Conservation (phyloP, 2,888 invertebrate species). For the Mimumesa dahlbomi region DNA sequence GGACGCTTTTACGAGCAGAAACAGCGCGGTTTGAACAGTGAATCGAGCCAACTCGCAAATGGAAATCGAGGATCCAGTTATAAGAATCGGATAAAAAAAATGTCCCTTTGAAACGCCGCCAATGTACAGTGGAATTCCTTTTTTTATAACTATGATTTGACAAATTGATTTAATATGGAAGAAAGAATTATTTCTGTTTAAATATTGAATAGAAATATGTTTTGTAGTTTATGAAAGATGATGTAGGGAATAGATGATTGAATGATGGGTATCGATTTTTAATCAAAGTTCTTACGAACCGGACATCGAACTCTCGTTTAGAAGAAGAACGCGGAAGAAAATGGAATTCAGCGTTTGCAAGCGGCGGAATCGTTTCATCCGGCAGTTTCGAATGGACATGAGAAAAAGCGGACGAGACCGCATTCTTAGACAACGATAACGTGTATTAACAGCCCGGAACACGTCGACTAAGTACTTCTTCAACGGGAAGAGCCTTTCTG, state of each 20-base stretch:
- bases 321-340: conserved; percentile 33
- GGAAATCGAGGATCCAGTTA: not conserved
- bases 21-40: too few species aligned
- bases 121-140: not conserved
- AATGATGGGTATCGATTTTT: too few species aligned
- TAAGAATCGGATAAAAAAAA: not conserved
- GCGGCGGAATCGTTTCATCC: conserved; percentile 11
- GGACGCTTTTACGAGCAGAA: too few species aligned
- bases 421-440: conserved; percentile 33
- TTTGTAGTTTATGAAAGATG: too few species aligned
- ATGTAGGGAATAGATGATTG: too few species aligned
- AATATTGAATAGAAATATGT: too few species aligned
- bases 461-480: not conserved
- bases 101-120: not conserved
- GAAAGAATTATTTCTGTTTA: too few species aligned
- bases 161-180: too few species aligned
- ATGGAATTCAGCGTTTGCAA: conserved; percentile 17
- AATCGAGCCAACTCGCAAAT: not conserved
- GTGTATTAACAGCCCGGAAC: conserved; percentile 9
- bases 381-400: too few species aligned
- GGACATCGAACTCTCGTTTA: conserved; percentile 15
- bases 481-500: too few species aligned
- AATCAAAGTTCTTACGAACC: not conserved
- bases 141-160: too few species aligned
- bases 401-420: conserved; percentile 23